A percentile compares a stretch with the other conserved stretches of the same genome.
These are phyloP conservation scores for Chloroceryle inda DNA, from an alignment of 2,797 vertebrate genomes.

Conservation along the genomic window DNA sequence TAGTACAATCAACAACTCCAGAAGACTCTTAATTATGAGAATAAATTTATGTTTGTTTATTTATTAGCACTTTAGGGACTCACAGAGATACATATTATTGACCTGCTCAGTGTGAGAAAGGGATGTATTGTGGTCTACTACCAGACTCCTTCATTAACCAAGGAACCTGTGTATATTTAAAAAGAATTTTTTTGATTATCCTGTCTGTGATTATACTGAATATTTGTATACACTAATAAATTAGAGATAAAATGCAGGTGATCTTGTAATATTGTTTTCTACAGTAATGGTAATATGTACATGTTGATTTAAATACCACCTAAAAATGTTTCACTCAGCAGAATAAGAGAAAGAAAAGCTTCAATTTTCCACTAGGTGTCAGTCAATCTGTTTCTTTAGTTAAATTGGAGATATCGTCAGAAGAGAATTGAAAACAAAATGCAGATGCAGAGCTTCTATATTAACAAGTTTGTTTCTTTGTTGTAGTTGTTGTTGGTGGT, in stretches of 20 bases:
- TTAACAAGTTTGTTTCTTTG: no score
- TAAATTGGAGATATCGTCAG: not conserved
- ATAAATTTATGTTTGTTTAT: not conserved
- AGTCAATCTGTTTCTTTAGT: conserved; percentile 29
- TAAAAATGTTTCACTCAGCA: not conserved
- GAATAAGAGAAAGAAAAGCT: not conserved
- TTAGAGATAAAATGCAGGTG: not conserved
- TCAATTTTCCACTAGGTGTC: conserved; percentile 59
- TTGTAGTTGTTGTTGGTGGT: no score
- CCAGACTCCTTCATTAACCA: not conserved
- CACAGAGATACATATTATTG: not conserved
- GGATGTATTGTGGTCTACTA: not conserved
- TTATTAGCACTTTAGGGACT: not conserved
- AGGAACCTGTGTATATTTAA: not conserved
- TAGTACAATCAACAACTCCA: not conserved
- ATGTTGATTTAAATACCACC: not conserved
- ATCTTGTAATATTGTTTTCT: not conserved
- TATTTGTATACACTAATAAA: not conserved
- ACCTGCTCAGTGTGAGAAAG: not conserved
- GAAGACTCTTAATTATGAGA: not conserved
- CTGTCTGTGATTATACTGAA: not conserved
- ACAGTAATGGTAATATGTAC: not conserved
- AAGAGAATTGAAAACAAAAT: not conserved
- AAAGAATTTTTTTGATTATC: not conserved
- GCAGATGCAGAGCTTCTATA: not conserved